These are phyloP conservation scores for Metellina segmentata DNA, from an alignment of 2,888 invertebrate species.

Conservation along the genomic window DNA sequence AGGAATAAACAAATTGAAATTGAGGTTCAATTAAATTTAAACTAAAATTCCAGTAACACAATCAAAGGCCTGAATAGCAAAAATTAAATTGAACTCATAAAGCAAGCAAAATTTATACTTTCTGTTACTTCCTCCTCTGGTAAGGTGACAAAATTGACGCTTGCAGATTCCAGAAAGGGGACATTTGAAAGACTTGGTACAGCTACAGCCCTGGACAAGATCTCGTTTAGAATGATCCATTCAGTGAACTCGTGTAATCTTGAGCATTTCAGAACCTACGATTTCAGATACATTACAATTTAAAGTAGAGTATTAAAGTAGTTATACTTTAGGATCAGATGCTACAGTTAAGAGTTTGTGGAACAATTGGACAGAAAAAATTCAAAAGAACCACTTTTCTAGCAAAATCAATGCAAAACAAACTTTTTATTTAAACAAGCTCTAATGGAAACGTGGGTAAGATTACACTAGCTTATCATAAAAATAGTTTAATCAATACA, in stretches of 20 bases:
- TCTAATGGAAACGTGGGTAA: no score
- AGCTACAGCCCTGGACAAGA: conserved; percentile 49
- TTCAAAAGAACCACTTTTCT: no score
- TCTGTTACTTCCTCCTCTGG: conserved; percentile 31
- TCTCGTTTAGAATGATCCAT: conserved; percentile 51
- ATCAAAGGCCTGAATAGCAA: not conserved
- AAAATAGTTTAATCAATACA: no score
- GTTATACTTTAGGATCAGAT: not conserved
- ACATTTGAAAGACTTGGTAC: not conserved
- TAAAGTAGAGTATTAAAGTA: not conserved
- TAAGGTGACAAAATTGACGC: conserved; percentile 33
- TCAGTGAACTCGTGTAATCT: conserved; percentile 50
- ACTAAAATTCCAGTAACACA: not conserved
- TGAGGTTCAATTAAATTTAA: not conserved
- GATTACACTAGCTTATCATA: no score
- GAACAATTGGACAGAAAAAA: no score
- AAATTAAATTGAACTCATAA: not conserved
- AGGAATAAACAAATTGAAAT: not conserved
- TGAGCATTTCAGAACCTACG: conserved; percentile 42
- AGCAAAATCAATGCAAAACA: no score
- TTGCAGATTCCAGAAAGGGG: conserved; percentile 16
- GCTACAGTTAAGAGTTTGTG: no score
- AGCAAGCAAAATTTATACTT: conserved; percentile 26
- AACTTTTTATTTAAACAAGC: no score
- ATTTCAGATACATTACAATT: not conserved